Evolutionary conservation across 2,113 vertebrate genomes (phyloP).

Genomic region (Periophthalmodon schlosseri): DNA sequence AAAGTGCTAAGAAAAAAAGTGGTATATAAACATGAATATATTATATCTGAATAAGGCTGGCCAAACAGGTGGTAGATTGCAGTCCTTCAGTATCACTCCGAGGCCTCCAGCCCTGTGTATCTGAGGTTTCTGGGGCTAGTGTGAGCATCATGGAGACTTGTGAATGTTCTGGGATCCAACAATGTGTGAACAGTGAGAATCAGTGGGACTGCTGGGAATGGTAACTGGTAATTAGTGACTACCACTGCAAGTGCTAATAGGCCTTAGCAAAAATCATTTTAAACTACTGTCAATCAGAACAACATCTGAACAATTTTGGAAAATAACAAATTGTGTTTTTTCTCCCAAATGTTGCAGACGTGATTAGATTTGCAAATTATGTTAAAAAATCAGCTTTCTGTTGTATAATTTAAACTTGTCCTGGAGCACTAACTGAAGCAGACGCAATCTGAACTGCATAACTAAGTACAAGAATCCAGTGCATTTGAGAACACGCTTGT

Average conservation of each 20-base stretch:
- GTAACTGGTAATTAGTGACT: slow-evolving; percentile 1
- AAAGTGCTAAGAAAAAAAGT: no score
- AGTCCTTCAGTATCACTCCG: not conserved
- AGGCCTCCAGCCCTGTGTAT: not conserved
- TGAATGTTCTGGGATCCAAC: not conserved
- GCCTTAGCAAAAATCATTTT: not conserved
- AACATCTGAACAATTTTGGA: not conserved
- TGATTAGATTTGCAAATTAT: not conserved
- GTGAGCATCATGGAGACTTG: slow-evolving; percentile 2
- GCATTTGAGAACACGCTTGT: no score
- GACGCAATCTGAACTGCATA: no score
- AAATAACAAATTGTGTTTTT: not conserved
- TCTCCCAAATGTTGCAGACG: not conserved
- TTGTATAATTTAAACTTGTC: not conserved
- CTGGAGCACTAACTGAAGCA: no score
- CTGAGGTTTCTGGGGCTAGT: not conserved
- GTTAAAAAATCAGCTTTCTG: not conserved
- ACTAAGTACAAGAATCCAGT: no score
- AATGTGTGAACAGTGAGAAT: slow-evolving; percentile 4
- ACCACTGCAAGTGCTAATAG: slow-evolving; percentile 2
- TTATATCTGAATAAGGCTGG: not conserved
- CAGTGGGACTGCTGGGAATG: slow-evolving; percentile 1
- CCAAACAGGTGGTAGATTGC: not conserved
- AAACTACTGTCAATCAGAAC: not conserved
- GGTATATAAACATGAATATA: not conserved